Evolutionary conservation across 2,797 vertebrate species (phyloP).

Genomic region (Acanthurus tractus): DNA sequence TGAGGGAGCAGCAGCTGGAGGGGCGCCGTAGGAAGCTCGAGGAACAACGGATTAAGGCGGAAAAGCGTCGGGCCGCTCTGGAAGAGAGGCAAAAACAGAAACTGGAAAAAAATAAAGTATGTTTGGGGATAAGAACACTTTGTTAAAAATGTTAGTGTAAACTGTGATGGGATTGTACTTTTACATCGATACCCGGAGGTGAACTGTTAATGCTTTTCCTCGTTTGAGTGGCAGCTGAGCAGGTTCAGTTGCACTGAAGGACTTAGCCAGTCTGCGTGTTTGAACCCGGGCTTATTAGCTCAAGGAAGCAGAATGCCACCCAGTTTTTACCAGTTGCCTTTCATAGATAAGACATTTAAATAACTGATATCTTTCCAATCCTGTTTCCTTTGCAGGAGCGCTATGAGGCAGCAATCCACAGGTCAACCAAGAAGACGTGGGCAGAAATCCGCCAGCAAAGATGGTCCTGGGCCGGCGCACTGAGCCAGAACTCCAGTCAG

Average conservation of each 20-base stretch:
- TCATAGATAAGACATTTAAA: conserved; percentile 10
- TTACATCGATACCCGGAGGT: not conserved
- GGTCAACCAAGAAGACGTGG: conserved; percentile 96
- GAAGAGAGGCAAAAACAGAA: conserved; percentile 96
- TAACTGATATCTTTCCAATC: not conserved
- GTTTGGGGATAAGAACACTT: conserved; percentile 9
- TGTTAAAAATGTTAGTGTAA: not conserved
- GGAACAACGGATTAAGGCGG: conserved; percentile 92
- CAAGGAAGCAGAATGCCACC: not conserved
- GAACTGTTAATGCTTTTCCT: not conserved
- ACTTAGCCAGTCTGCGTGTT: conserved; percentile 1
- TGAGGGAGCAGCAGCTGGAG: conserved; percentile 95
- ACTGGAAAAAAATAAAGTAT: conserved; percentile 96
- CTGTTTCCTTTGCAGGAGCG: conserved; percentile 86
- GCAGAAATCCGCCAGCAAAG: conserved; percentile 97
- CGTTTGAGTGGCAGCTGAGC: not conserved
- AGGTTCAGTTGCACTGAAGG: conserved; percentile 21
- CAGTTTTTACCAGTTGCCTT: not conserved
- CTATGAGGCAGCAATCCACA: conserved; percentile 94
- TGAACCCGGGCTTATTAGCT: conserved; percentile 6
- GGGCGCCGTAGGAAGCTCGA: conserved; percentile 92
- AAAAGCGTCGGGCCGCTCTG: conserved; percentile 90
- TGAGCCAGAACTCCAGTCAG: conserved; percentile 90
- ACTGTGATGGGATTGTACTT: not conserved
- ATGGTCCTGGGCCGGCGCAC: conserved; percentile 94